phyloP scores from a whole-genome alignment of 2,797 vertebrate species.

The Valencia hispanica region DNA sequence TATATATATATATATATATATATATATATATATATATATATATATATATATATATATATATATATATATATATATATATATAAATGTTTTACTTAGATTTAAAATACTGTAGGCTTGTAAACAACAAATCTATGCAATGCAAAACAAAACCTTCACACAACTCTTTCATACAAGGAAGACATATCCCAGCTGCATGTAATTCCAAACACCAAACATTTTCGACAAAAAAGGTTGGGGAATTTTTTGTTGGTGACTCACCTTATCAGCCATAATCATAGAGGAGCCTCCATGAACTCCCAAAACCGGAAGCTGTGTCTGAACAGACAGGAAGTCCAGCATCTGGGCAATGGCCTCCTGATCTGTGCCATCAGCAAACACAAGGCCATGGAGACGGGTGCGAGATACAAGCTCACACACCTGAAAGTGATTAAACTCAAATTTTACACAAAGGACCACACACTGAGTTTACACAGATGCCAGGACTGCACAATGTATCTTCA shows the following conservation, averaged over 20 bases:
- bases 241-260: slow-evolving; percentile 84
- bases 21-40: background rate
- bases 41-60: background rate
- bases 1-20: background rate
- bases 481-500: too few species aligned
- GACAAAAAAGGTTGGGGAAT: slow-evolving; percentile 3
- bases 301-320: slow-evolving; percentile 95
- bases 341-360: slow-evolving; percentile 98
- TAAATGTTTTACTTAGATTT: too few species aligned
- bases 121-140: slow-evolving; percentile 14
- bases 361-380: slow-evolving; percentile 96
- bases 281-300: slow-evolving; percentile 96
- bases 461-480: background rate
- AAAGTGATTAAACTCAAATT: slow-evolving; percentile 26
- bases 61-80: too few species aligned
- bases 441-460: slow-evolving; percentile 7
- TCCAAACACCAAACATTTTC: slow-evolving; percentile 25
- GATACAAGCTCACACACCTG: slow-evolving; percentile 96
- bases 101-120: slow-evolving; percentile 11
- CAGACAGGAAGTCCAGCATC: slow-evolving; percentile 99
- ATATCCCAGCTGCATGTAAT: slow-evolving; percentile 24
- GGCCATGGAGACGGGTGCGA: slow-evolving; percentile 93
- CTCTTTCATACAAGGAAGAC: slow-evolving; percentile 6
- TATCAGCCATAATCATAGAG: slow-evolving; percentile 99
- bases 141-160: slow-evolving; percentile 15